phyloP scores from a whole-genome alignment of 2,113 vertebrate species.

The Copsychus sechellarum region DNA sequence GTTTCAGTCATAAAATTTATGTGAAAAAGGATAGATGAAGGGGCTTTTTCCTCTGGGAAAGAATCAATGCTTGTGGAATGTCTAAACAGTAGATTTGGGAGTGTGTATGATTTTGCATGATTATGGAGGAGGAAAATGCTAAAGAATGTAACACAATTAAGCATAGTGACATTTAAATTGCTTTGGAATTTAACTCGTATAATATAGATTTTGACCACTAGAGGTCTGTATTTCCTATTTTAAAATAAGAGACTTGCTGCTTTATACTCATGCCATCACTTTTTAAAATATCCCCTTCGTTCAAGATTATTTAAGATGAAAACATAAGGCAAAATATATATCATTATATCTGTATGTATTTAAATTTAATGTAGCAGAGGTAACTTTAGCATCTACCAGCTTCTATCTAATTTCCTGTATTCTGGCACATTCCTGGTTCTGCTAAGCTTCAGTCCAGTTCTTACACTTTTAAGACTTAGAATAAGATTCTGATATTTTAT shows the following conservation, averaged over 20 bases:
- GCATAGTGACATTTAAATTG: not conserved
- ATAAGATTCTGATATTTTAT: not conserved
- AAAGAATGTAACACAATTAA: not conserved
- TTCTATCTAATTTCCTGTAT: not conserved
- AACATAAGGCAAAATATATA: not conserved
- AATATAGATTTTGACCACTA: conserved; percentile 62
- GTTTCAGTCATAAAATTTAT: not conserved
- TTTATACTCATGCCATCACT: not conserved
- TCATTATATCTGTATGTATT: not conserved
- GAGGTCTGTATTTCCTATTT: conserved; percentile 77
- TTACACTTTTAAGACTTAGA: not conserved
- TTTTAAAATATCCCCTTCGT: not conserved
- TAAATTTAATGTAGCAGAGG: not conserved
- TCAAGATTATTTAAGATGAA: not conserved
- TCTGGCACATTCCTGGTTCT: not conserved
- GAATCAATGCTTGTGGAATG: not conserved
- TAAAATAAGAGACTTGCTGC: not conserved
- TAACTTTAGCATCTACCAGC: not conserved
- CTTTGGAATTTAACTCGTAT: not conserved
- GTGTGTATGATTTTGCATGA: not conserved
- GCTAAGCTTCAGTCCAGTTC: not conserved
- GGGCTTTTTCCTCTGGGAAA: not conserved
- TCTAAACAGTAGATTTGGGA: not conserved
- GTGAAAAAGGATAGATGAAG: not conserved
- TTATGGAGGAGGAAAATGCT: not conserved